Evolutionary conservation across 2,113 vertebrate genomes (phyloP), one percentile per base, ranked within the genome.

Genomic region (Xiphophorus hellerii): DNA sequence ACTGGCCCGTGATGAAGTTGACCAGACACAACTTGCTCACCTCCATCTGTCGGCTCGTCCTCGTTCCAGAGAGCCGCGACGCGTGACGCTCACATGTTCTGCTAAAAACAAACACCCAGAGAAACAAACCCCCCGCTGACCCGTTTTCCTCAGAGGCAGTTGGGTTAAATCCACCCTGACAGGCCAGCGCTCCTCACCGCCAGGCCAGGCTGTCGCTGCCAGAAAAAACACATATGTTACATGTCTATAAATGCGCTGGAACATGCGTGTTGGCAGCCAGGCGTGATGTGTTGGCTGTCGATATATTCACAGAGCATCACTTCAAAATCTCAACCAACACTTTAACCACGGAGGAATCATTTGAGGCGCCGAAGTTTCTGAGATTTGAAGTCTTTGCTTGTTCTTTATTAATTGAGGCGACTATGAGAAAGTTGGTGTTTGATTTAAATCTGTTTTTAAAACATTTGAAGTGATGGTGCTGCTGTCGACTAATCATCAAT

Each of bases 1-100:
- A 20, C 42, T 90, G 89, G 82, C 75, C 89, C 79, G 63, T 90
- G 78, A 88, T 42, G 77, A 82, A 87, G 90, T 88, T 85, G 89
- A 92, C 84, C 84, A 90, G 87, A 89, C 86, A 80, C 75, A 66
- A 79, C 37, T 62, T 67, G 30, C 70, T 77, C 73, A 1, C 58
- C 78, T 71, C 87, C 89, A 89, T 90, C 88, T 92, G 90, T 87
- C 88, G 37, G 78, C 68, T 62, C 33, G 65, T 71, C 76, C 73
- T 80, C 42, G 14, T 69, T 74, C 76, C 85, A 89, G 78, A 87
- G 64, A 9, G 71, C 74, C 84, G 71, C 51, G 30, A 3, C 69
- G 62, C 44, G 71, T 71, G 69, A 77, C 82, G 22, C 30, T 27
- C 54, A 22, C 65, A 74, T 33, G 10, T 66, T 27, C 68, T 64